These are phyloP conservation scores for Lycorma delicatula DNA, from an alignment of 1,140 invertebrate genomes.

Conservation along the genomic window DNA sequence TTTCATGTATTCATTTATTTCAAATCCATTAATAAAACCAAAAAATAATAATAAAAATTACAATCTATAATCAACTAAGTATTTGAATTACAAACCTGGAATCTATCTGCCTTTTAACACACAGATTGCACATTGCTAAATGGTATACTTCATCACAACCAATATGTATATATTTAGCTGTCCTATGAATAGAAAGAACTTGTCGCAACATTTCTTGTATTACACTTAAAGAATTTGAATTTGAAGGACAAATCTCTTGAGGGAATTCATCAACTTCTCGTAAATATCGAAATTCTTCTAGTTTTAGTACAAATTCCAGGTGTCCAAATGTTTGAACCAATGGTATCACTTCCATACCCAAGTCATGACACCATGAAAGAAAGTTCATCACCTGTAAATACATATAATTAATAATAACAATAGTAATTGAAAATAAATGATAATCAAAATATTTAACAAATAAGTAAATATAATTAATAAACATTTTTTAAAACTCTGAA, in stretches of 20 bases:
- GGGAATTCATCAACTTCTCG: conserved; percentile 39
- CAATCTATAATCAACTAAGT: conserved; percentile 8
- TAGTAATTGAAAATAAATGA: too few relatives aligned
- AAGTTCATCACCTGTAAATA: conserved; percentile 6
- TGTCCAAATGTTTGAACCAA: conserved; percentile 65
- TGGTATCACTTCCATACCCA: conserved; percentile 48
- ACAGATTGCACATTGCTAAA: conserved; percentile 40
- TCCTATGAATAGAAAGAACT: conserved; percentile 35
- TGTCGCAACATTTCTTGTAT: conserved; percentile 24
- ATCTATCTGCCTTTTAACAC: conserved; percentile 36
- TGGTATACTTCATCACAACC: conserved; percentile 40
- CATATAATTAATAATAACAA: too few relatives aligned
- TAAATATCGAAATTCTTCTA: conserved; percentile 43
- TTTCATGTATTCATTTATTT: neutral
- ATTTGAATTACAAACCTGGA: conserved; percentile 26
- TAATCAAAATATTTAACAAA: too few relatives aligned
- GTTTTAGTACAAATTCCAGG: conserved; percentile 54
- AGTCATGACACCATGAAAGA: conserved; percentile 1
- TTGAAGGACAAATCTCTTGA: conserved; percentile 25
- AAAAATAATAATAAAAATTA: too few relatives aligned
- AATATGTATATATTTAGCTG: conserved; percentile 34
- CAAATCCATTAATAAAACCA: neutral
- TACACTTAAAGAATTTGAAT: conserved; percentile 11
- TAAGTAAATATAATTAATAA: too few relatives aligned
- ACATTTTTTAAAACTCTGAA: too few relatives aligned